phyloP scores from a whole-genome alignment of 1,140 invertebrate genomes.

The Hyles vespertilio region DNA sequence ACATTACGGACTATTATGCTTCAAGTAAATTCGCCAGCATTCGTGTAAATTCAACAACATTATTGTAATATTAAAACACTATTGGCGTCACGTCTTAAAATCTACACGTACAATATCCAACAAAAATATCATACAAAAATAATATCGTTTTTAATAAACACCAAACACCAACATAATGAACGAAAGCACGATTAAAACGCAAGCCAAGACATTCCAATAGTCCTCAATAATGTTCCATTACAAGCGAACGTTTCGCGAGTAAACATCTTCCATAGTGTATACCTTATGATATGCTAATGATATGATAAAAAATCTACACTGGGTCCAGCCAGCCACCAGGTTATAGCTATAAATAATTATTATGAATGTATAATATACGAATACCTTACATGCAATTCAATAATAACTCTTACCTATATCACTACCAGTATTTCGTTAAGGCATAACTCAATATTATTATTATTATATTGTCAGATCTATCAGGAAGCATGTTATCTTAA shows the following conservation, averaged over 20 bases:
- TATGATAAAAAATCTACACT: constrained; percentile 71
- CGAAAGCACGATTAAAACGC: constrained; percentile 10
- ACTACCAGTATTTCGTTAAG: constrained; percentile 65
- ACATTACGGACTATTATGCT: constrained; percentile 12
- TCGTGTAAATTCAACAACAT: constrained; percentile 8
- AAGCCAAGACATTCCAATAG: constrained; percentile 4
- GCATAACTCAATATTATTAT: constrained; percentile 52
- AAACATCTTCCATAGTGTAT: constrained; percentile 32
- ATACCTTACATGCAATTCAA: constrained; percentile 57
- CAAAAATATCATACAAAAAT: constrained; percentile 9
- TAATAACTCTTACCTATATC: constrained; percentile 57
- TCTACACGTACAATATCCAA: no score
- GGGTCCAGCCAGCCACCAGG: constrained; percentile 49
- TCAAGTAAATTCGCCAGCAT: constrained; percentile 19
- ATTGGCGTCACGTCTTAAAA: constrained; percentile 6
- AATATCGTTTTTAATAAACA: constrained; percentile 10
- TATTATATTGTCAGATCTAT: constrained; percentile 72
- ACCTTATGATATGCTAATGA: constrained; percentile 69
- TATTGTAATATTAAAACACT: constrained; percentile 5
- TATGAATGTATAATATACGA: constrained; percentile 34
- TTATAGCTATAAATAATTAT: constrained; percentile 33
- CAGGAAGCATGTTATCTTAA: constrained; percentile 72
- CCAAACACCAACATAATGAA: constrained; percentile 6
- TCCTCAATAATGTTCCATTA: constrained; percentile 9
- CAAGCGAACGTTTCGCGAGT: constrained; percentile 19